A percentile compares a stretch with the other conserved stretches of the same genome.
These are phyloP conservation scores for Rhamnusium bicolor DNA, from an alignment of 2,888 invertebrate genomes.

Conservation along the genomic window DNA sequence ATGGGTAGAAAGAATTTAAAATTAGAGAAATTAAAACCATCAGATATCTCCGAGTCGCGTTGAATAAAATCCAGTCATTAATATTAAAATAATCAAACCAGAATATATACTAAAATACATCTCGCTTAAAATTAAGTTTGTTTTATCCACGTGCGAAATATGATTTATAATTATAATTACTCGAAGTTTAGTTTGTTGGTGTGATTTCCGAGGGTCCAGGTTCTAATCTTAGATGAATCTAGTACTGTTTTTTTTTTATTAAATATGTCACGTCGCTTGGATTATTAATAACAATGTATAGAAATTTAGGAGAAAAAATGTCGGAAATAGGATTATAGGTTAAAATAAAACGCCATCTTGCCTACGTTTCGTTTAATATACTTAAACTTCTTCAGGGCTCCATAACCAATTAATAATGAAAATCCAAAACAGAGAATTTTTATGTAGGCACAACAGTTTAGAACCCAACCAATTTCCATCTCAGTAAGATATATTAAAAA, in stretches of 20 bases:
- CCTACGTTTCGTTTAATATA: too few relatives aligned
- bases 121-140: too few relatives aligned
- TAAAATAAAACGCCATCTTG: too few relatives aligned
- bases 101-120: neutral
- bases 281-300: too few relatives aligned
- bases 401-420: too few relatives aligned
- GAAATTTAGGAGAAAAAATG: too few relatives aligned
- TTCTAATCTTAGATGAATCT: constrained; percentile 76
- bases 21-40: neutral
- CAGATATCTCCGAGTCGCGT: neutral
- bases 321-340: too few relatives aligned
- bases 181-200: constrained; percentile 75
- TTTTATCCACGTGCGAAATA: neutral
- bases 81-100: neutral
- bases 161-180: neutral
- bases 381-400: too few relatives aligned
- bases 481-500: too few relatives aligned
- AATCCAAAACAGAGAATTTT: too few relatives aligned
- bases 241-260: constrained; percentile 32
- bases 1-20: neutral
- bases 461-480: too few relatives aligned
- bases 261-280: neutral
- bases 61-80: neutral
- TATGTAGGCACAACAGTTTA: too few relatives aligned
- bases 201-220: constrained; percentile 78